Conservation (phyloP, 2,113 vertebrate genomes). For the Neomonachus schauinslandi region DNA sequence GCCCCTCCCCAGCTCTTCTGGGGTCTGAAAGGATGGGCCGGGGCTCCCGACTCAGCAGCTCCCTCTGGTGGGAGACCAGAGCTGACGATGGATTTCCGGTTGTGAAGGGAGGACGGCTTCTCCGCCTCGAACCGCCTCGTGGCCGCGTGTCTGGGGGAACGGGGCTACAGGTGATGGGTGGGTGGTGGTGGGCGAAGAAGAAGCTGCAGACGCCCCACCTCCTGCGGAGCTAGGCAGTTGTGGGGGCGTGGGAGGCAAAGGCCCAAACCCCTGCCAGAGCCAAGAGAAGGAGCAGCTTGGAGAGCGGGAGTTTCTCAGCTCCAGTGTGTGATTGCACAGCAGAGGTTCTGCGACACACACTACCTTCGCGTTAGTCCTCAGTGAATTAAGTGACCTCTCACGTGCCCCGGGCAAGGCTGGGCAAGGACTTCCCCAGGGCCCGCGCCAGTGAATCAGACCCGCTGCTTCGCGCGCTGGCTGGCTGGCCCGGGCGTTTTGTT, state of each 20-base stretch:
- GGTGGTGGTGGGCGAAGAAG: neutral
- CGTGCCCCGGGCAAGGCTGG: conserved; percentile 59
- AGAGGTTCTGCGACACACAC: neutral
- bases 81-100: neutral
- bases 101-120: neutral
- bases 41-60: conserved; percentile 67
- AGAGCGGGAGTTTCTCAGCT: neutral
- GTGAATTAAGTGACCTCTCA: conserved; percentile 44
- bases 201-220: neutral
- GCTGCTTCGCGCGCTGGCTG: neutral
- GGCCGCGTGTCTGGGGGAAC: neutral
- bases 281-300: neutral
- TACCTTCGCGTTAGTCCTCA: conserved; percentile 14
- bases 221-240: neutral
- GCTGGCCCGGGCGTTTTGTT: conserved; percentile 26
- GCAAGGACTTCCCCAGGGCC: conserved; percentile 37
- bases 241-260: no score
- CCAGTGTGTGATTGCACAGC: neutral
- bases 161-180: neutral
- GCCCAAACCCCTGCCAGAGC: neutral
- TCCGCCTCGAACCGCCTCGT: neutral
- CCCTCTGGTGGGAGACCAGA: conserved; percentile 77
- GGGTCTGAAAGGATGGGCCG: neutral
- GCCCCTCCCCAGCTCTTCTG: neutral
- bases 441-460: neutral